Evolutionary conservation across 1,140 invertebrate genomes (phyloP).

Genomic region (Hypsibius dujardini): DNA sequence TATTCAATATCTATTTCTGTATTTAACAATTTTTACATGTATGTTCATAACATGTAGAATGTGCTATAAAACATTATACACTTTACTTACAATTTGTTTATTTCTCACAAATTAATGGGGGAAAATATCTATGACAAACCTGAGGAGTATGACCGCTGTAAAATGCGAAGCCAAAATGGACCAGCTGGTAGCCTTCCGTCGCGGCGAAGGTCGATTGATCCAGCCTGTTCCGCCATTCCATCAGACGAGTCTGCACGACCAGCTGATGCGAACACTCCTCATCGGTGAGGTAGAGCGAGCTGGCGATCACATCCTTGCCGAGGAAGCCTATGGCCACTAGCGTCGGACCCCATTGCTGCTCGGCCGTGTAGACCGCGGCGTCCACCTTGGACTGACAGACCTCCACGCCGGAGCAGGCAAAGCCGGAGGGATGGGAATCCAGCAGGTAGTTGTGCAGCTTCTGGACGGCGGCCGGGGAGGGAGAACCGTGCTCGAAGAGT

Average conservation of each 20-base stretch:
- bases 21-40: too few relatives aligned
- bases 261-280: not conserved
- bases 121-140: too few relatives aligned
- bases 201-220: not conserved
- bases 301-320: not conserved
- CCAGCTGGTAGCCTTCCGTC: not conserved
- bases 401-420: not conserved
- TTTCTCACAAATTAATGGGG: too few relatives aligned
- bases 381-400: slow-evolving; percentile 5
- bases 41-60: too few relatives aligned
- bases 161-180: not conserved
- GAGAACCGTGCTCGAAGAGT: not conserved
- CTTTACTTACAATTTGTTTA: too few relatives aligned
- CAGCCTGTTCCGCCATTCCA: not conserved
- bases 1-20: too few relatives aligned
- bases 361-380: not conserved
- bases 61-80: too few relatives aligned
- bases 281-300: not conserved
- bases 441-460: slow-evolving; percentile 1
- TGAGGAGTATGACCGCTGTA: not conserved
- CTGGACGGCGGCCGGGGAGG: not conserved
- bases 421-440: not conserved
- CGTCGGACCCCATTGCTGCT: not conserved
- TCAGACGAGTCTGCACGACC: not conserved
- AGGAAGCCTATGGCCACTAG: slow-evolving; percentile 3